These are phyloP conservation scores for Miltochrista miniata DNA, from an alignment of 2,888 invertebrate genomes.

Conservation along the genomic window DNA sequence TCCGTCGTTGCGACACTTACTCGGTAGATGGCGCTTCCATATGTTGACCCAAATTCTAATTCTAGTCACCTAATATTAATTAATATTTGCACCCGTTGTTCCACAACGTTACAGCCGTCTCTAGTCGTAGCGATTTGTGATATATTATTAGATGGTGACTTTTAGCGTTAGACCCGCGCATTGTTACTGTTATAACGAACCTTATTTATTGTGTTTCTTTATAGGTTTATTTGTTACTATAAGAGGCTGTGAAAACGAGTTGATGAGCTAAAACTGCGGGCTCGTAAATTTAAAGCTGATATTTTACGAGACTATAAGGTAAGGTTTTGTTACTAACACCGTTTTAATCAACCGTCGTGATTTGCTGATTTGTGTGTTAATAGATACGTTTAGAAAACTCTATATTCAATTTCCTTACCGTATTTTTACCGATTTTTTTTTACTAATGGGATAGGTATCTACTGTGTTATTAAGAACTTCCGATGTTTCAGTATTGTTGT, in stretches of 20 bases:
- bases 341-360: not conserved
- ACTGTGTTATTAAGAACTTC: no score
- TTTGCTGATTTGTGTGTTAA: not conserved
- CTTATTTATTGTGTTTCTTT: conserved; percentile 62
- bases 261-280: conserved; percentile 2
- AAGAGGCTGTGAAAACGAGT: conserved; percentile 6
- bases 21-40: no score
- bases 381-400: no score
- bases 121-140: conserved; percentile 42
- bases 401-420: no score
- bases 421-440: no score
- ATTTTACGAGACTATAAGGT: not conserved
- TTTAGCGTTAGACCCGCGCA: conserved; percentile 51
- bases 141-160: conserved; percentile 69
- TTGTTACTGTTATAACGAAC: conserved; percentile 69
- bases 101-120: no score
- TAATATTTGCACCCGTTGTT: no score
- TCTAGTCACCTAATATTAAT: no score
- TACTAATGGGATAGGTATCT: no score
- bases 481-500: no score
- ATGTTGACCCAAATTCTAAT: no score
- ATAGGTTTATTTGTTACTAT: conserved; percentile 21
- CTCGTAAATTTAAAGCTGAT: conserved; percentile 1
- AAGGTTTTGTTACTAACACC: not conserved
- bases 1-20: no score